Conservation (phyloP, 2,113 vertebrate genomes). For the Burhinus oedicnemus region DNA sequence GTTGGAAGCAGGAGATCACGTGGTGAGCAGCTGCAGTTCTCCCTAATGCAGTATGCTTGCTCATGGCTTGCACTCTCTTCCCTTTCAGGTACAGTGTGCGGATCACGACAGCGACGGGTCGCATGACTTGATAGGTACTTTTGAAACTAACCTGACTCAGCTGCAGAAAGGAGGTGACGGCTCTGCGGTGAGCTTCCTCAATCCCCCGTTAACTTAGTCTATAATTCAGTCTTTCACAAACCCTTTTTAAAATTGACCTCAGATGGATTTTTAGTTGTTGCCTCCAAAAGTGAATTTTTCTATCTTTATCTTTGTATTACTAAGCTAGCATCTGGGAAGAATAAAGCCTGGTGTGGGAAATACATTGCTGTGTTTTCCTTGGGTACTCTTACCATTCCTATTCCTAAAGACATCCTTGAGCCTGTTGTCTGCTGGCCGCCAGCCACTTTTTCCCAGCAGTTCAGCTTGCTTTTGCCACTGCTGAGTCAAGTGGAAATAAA, state of each 20-base stretch:
- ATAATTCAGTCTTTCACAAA: neutral
- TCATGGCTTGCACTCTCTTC: neutral
- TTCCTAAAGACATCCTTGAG: neutral
- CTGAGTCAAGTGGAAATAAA: neutral
- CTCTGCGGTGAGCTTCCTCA: constrained; percentile 77
- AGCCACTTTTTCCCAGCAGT: neutral
- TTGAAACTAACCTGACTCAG: constrained; percentile 83
- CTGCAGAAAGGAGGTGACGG: constrained; percentile 77
- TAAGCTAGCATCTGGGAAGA: neutral
- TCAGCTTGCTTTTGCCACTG: neutral
- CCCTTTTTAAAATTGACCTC: neutral
- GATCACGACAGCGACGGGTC: constrained; percentile 89
- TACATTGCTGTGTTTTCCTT: neutral
- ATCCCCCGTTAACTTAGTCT: neutral
- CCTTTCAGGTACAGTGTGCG: constrained; percentile 84
- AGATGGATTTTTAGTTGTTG: neutral
- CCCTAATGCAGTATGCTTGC: neutral
- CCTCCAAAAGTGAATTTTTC: neutral
- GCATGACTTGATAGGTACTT: constrained; percentile 90
- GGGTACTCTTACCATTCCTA: neutral
- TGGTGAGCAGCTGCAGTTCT: constrained; percentile 2
- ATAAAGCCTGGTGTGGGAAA: neutral
- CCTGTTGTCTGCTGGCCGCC: neutral
- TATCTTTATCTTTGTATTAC: neutral
- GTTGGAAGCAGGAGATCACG: constrained; percentile 14